Evolutionary conservation across 2,888 invertebrate genomes (phyloP).

Genomic region (Muscina levida): DNA sequence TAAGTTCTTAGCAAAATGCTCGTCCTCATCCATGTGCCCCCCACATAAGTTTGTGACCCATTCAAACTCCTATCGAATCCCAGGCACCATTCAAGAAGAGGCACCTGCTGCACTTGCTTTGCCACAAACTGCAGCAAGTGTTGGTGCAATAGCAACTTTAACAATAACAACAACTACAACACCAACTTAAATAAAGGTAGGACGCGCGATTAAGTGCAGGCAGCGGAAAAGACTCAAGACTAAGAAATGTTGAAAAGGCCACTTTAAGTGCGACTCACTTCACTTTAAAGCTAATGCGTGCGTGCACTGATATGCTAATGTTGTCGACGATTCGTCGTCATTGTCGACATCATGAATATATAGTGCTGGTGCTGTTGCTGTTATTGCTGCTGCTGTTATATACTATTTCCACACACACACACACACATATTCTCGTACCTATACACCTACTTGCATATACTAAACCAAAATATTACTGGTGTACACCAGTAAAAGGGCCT

Average conservation of each 20-base stretch:
- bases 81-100: slow-evolving; percentile 3
- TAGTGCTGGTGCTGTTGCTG: slow-evolving; percentile 7
- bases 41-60: slow-evolving; percentile 24
- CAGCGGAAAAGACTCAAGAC: background rate
- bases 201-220: background rate
- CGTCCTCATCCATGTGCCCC: slow-evolving; percentile 11
- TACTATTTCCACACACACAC: background rate
- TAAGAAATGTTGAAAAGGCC: background rate
- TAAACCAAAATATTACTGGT: too few relatives aligned
- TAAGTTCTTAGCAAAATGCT: slow-evolving; percentile 34
- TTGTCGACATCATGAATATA: slow-evolving; percentile 39
- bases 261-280: slow-evolving; percentile 6
- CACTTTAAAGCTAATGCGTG: slow-evolving; percentile 58
- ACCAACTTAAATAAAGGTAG: background rate
- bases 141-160: slow-evolving; percentile 18
- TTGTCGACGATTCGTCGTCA: slow-evolving; percentile 59
- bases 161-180: background rate
- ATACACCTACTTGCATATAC: background rate
- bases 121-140: background rate
- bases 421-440: background rate
- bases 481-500: slow-evolving; percentile 11
- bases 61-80: slow-evolving; percentile 26
- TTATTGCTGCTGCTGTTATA: slow-evolving; percentile 14
- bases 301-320: slow-evolving; percentile 64
- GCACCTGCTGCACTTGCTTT: slow-evolving; percentile 58